Percentiles rank a stretch among this genome's conserved stretches.
Conservation (phyloP, 2,113 vertebrate species). For the Polypterus senegalus region DNA sequence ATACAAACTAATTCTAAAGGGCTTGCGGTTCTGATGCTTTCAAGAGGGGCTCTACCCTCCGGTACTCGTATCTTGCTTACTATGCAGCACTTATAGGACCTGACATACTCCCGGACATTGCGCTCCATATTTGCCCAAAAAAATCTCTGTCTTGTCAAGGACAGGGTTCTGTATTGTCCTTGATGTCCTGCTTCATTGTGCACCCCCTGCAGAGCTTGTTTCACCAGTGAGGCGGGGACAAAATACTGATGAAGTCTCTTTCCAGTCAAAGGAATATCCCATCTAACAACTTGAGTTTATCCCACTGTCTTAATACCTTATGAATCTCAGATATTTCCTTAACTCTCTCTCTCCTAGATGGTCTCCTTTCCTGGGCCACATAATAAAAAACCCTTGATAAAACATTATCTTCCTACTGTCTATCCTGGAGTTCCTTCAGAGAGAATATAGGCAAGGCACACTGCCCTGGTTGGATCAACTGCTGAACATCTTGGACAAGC, state of each 20-base stretch:
- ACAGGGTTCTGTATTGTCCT: slow-evolving; percentile 8
- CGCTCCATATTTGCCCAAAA: slow-evolving; percentile 14
- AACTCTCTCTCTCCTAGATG: neutral
- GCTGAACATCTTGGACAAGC: slow-evolving; percentile 8
- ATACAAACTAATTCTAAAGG: too few species aligned
- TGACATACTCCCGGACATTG: slow-evolving; percentile 9
- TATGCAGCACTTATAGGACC: slow-evolving; percentile 9
- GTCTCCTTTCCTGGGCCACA: neutral
- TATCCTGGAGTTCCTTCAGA: neutral
- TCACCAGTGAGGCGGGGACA: neutral
- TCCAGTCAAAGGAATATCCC: neutral
- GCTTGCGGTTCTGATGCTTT: too few species aligned
- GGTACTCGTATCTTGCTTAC: slow-evolving; percentile 10
- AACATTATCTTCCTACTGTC: neutral
- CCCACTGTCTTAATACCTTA: slow-evolving; percentile 3
- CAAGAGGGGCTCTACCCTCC: too few species aligned
- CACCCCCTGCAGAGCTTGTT: neutral
- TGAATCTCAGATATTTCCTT: neutral
- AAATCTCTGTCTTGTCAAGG: slow-evolving; percentile 7
- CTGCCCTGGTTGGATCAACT: neutral
- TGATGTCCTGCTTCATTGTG: slow-evolving; percentile 1
- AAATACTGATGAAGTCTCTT: slow-evolving; percentile 2
- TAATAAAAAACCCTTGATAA: slow-evolving; percentile 6
- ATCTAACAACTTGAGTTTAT: slow-evolving; percentile 3
- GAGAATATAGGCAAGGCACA: neutral